A percentile compares a stretch with the other conserved stretches of the same genome.
phyloP scores from a whole-genome alignment of 2,797 vertebrate genomes.

The Momotus momota region DNA sequence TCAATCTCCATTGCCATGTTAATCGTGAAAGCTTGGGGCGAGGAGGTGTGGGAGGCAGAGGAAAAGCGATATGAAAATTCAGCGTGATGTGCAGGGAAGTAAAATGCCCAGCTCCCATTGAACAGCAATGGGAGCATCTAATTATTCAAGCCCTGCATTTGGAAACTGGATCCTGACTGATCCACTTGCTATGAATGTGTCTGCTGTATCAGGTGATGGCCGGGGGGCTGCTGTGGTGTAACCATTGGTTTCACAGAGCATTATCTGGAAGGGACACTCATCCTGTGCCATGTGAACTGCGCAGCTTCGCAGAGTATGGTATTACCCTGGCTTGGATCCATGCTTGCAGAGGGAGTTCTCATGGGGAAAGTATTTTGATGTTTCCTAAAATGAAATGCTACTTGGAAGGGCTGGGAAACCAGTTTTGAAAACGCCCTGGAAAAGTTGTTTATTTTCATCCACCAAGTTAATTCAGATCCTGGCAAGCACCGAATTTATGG shows the following conservation, averaged over 20 bases:
- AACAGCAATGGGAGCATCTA: slow-evolving; percentile 27
- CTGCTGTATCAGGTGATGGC: slow-evolving; percentile 49
- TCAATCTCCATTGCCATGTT: slow-evolving; percentile 58
- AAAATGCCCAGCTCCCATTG: neutral
- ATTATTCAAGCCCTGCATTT: slow-evolving; percentile 65
- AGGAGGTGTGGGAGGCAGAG: neutral
- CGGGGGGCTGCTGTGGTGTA: slow-evolving; percentile 54
- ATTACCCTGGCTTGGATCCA: slow-evolving; percentile 58
- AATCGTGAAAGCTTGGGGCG: neutral
- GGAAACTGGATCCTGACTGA: slow-evolving; percentile 49
- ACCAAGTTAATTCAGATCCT: slow-evolving; percentile 20
- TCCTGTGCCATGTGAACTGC: slow-evolving; percentile 53
- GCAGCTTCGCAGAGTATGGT: slow-evolving; percentile 55
- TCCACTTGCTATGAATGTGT: slow-evolving; percentile 61
- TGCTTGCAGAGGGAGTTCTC: slow-evolving; percentile 67
- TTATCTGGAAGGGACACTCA: neutral
- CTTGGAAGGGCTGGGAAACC: neutral
- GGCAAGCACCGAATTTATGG: neutral
- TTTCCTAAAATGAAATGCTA: slow-evolving; percentile 47
- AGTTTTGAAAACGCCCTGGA: neutral
- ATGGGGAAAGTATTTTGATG: slow-evolving; percentile 32
- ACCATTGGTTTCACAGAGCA: slow-evolving; percentile 65
- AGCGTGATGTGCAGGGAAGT: neutral
- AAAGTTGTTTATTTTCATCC: neutral
- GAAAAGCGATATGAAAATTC: neutral